Percentiles rank a stretch among this genome's conserved stretches.
These are phyloP conservation scores for Gortyna flavago DNA, from an alignment of 2,888 invertebrate genomes.

Conservation along the genomic window DNA sequence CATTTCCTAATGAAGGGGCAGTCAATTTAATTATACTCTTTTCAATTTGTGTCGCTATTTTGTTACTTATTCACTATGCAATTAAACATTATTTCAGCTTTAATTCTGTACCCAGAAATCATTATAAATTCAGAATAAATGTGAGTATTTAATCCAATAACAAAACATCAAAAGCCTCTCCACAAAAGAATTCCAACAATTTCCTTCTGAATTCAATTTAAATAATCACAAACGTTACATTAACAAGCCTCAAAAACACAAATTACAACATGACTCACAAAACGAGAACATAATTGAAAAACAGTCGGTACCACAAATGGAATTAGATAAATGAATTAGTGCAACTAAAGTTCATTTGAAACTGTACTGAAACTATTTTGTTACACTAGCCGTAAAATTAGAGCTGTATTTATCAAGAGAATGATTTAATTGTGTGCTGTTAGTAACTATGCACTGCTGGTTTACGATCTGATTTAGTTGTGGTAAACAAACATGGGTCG, in stretches of 20 bases:
- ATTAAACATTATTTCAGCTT: background rate
- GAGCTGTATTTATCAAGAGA: constrained; percentile 30
- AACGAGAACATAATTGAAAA: constrained; percentile 47
- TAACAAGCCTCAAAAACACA: constrained; percentile 9
- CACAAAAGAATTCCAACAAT: constrained; percentile 10
- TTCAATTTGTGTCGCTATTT: background rate
- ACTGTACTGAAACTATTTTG: constrained; percentile 44
- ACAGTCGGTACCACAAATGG: constrained; percentile 31
- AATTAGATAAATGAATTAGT: constrained; percentile 54
- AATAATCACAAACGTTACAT: constrained; percentile 21
- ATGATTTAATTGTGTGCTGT: constrained; percentile 24
- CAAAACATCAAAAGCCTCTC: constrained; percentile 19
- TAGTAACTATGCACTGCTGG: background rate
- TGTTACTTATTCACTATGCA: background rate
- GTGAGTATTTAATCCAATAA: background rate
- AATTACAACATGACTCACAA: constrained; percentile 24
- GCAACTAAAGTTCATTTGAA: constrained; percentile 32
- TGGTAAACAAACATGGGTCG: background rate
- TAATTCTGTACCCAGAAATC: background rate
- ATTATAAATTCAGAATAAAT: constrained; percentile 1
- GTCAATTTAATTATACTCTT: too few relatives aligned
- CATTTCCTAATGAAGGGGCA: too few relatives aligned
- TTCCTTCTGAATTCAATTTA: constrained; percentile 29
- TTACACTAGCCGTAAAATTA: constrained; percentile 35
- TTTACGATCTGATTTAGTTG: constrained; percentile 8